A percentile compares a stretch with the other conserved stretches of the same genome.
Evolutionary conservation across 2,797 vertebrate genomes (phyloP).

Genomic region (Percopsis omiscomaycus): DNA sequence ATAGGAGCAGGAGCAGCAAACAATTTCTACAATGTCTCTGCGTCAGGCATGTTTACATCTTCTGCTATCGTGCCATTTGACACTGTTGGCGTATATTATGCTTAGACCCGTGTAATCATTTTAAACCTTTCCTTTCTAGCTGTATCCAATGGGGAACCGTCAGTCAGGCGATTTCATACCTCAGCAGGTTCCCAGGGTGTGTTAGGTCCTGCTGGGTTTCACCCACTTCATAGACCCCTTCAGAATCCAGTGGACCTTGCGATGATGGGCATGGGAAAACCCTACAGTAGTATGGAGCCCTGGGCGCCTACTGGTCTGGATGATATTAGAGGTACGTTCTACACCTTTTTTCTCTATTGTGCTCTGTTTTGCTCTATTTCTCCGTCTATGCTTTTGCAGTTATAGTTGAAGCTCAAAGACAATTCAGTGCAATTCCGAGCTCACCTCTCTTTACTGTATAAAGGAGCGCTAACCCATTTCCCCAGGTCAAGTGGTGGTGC

Average conservation of each 20-base stretch:
- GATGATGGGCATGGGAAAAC: conserved; percentile 65
- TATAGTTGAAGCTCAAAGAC: neutral
- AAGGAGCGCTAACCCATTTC: conserved; percentile 11
- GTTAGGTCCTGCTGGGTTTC: conserved; percentile 57
- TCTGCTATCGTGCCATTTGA: neutral
- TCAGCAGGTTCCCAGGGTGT: conserved; percentile 57
- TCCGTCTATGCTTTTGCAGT: neutral
- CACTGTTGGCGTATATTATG: neutral
- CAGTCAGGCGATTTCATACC: conserved; percentile 63
- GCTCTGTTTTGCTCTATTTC: neutral
- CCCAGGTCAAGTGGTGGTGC: conserved; percentile 85
- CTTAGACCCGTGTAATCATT: neutral
- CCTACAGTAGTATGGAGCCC: conserved; percentile 60
- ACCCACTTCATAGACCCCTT: conserved; percentile 61
- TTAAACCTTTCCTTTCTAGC: conserved; percentile 17
- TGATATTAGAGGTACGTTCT: conserved; percentile 76
- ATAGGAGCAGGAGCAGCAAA: conserved; percentile 55
- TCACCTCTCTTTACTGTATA: neutral
- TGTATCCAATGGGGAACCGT: conserved; percentile 53
- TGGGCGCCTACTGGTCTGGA: conserved; percentile 71
- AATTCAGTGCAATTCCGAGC: neutral
- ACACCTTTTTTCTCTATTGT: neutral
- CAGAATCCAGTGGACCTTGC: conserved; percentile 68
- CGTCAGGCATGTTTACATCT: conserved; percentile 48
- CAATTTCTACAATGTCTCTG: conserved; percentile 64